phyloP scores from a whole-genome alignment of 1,140 invertebrate species.

The Papilio polytes region DNA sequence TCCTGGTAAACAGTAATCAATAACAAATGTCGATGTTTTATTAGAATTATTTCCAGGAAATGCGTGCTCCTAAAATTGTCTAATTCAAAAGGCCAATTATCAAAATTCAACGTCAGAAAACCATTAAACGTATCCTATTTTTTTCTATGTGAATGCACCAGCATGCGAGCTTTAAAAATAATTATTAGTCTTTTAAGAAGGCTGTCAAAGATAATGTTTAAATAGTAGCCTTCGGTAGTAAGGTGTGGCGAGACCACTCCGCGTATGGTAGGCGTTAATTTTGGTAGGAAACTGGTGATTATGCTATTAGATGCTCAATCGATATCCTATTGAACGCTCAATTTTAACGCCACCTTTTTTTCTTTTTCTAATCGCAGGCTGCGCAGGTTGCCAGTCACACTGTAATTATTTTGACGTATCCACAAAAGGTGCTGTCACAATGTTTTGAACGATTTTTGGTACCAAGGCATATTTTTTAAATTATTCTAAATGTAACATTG shows the following conservation, averaged over 20 bases:
- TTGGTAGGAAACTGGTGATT: conserved; percentile 73
- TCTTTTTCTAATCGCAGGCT: conserved; percentile 53
- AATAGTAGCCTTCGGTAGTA: conserved; percentile 73
- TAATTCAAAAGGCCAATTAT: conserved; percentile 53
- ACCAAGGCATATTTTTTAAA: conserved; percentile 24
- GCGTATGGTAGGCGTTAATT: conserved; percentile 74
- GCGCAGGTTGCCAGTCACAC: conserved; percentile 50
- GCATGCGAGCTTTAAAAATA: conserved; percentile 67
- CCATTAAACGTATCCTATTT: conserved; percentile 67
- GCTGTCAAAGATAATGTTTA: conserved; percentile 81
- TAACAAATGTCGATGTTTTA: not conserved
- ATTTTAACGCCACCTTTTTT: conserved; percentile 57
- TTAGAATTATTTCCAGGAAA: conserved; percentile 32
- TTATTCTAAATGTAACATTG: not conserved
- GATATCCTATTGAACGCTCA: conserved; percentile 73
- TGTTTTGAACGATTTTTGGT: conserved; percentile 49
- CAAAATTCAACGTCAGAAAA: conserved; percentile 58
- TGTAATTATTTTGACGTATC: conserved; percentile 66
- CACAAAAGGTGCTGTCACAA: conserved; percentile 64
- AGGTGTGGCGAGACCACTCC: conserved; percentile 64
- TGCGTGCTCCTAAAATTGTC: conserved; percentile 23
- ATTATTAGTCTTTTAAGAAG: conserved; percentile 75
- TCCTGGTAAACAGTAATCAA: not conserved
- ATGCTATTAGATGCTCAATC: conserved; percentile 78
- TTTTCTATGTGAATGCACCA: conserved; percentile 61